These are phyloP conservation scores for Eleutherodactylus coqui DNA, from an alignment of 2,797 vertebrate species.

Conservation along the genomic window DNA sequence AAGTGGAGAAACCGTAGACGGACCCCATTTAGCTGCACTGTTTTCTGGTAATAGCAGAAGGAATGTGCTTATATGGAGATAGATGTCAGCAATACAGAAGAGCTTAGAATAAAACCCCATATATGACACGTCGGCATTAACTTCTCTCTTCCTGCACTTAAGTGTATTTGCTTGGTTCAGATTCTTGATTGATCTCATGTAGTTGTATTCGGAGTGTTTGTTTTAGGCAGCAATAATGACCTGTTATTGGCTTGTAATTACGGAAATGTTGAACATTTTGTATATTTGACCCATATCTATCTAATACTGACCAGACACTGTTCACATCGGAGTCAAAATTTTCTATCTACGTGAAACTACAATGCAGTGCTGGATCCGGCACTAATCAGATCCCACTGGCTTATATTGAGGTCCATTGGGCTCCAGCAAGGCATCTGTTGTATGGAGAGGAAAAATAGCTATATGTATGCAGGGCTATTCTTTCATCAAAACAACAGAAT, in stretches of 20 bases:
- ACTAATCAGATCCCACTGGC: too few relatives aligned
- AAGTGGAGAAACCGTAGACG: conserved; percentile 33
- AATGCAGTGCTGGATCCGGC: too few relatives aligned
- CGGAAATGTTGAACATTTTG: neutral
- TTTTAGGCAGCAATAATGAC: conserved; percentile 15
- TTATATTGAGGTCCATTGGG: too few relatives aligned
- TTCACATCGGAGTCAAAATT: too few relatives aligned
- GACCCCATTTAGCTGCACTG: conserved; percentile 29
- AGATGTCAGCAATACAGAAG: conserved; percentile 57
- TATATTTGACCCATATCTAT: neutral
- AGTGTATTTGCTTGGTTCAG: conserved; percentile 41
- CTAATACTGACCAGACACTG: neutral
- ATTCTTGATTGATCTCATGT: conserved; percentile 46
- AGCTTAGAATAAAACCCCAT: conserved; percentile 53
- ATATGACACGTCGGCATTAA: conserved; percentile 56
- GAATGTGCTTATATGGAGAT: conserved; percentile 45
- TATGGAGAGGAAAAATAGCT: too few relatives aligned
- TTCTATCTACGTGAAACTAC: too few relatives aligned
- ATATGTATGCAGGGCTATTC: too few relatives aligned
- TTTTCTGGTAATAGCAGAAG: conserved; percentile 58
- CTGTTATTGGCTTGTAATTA: neutral
- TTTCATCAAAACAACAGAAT: too few relatives aligned
- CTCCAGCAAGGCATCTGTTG: too few relatives aligned
- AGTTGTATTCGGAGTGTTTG: conserved; percentile 6
- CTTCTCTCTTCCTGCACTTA: conserved; percentile 61